A percentile compares a stretch with the other conserved stretches of the same genome.
phyloP scores from a whole-genome alignment of 1,140 invertebrate species.

The Homarus americanus region DNA sequence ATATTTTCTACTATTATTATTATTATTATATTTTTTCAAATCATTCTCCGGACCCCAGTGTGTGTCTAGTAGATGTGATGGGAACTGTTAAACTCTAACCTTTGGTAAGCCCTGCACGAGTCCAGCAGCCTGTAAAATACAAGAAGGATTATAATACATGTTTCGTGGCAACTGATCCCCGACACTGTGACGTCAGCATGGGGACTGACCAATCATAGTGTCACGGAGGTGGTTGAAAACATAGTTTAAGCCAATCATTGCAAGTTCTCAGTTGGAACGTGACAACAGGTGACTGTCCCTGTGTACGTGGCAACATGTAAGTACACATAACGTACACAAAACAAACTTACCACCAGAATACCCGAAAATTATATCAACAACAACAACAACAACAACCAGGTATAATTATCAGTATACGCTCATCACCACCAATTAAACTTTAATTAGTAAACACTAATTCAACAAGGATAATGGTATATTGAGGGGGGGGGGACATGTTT shows the following conservation, averaged over 20 bases:
- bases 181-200: slow-evolving; percentile 23
- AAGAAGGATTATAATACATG: slow-evolving; percentile 1
- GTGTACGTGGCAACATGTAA: too few species aligned
- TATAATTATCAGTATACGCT: too few species aligned
- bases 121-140: slow-evolving; percentile 51
- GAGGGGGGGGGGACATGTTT: too few species aligned
- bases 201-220: neutral
- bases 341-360: too few species aligned
- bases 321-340: too few species aligned
- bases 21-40: neutral
- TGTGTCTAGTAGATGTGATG: neutral
- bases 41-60: neutral
- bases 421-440: too few species aligned
- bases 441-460: too few species aligned
- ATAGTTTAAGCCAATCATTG: neutral
- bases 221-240: neutral
- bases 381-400: too few species aligned
- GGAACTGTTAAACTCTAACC: slow-evolving; percentile 6
- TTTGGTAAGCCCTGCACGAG: slow-evolving; percentile 50
- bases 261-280: too few species aligned
- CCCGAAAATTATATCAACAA: too few species aligned
- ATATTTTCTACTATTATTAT: neutral
- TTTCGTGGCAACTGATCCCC: neutral
- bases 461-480: too few species aligned
- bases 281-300: too few species aligned